Base-by-base conservation (phyloP, 2,113 vertebrate genomes). In the Porphyrio hochstetteri region DNA sequence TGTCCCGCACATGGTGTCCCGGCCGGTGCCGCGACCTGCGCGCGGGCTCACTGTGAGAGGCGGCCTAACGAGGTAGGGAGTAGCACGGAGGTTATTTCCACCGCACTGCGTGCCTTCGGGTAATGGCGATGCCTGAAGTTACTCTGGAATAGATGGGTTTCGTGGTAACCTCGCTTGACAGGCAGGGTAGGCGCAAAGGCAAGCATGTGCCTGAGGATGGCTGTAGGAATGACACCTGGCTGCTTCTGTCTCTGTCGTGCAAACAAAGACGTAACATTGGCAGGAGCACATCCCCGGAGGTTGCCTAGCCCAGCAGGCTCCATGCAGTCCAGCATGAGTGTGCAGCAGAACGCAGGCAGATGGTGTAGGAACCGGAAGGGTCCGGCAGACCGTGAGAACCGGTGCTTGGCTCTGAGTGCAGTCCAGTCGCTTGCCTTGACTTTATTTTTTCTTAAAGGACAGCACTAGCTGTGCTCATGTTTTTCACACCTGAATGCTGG, bases 31-130 rank as follows among this genome's bases (percentile, higher is more conserved):
- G 42, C 16, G 19, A 20, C 13, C 27, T 20, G 61, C n/a, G 36
- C 31, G 31, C 0, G 19, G 23, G 13, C 35, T 19, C 16, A 14
- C 33, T 31, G 48, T n/a, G 2, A 5, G 27, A 6, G 10, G 0
- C 4, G 28, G 53, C 31, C 5, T 18, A 1, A 5, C 13, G 16
- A 4, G 23, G 17, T 57, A 9, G 29, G 46, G 15, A 24, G 8
- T 4, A 6, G n/a, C 5, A 0, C 6, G 13, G 28, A 2, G 2
- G 8, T 33, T 38, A 9, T 5, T 74, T 76, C 5, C 6, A 0
- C 4, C 5, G 36, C 6, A 18, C 13, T 48, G 1, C 5, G 3
- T 16, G 27, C 11, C 5, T 28, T 13, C 13, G 5, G 7, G 1
- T 42, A 33, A 5, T 0, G 5, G 6, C 5, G 27, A 4, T 42